Evolutionary conservation across 2,888 invertebrate genomes (phyloP).

Genomic region (Vanessa cardui): DNA sequence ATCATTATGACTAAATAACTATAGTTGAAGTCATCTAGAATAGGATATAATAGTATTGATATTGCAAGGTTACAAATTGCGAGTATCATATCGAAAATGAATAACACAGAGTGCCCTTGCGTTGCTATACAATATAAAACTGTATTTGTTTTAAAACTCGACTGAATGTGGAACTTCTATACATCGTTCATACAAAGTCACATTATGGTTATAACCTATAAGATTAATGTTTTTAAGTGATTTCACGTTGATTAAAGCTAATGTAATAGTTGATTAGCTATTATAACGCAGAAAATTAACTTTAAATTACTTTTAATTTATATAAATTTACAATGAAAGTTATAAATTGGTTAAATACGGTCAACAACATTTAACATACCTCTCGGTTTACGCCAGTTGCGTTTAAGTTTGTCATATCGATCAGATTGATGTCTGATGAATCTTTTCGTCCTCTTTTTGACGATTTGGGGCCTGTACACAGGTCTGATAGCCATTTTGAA

Average conservation of each 20-base stretch:
- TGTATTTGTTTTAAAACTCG: background rate
- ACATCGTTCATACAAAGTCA: constrained; percentile 1
- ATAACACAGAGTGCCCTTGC: constrained; percentile 82
- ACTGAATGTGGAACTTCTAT: background rate
- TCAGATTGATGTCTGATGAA: constrained; percentile 99
- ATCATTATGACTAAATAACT: constrained; percentile 70
- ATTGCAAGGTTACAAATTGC: constrained; percentile 82
- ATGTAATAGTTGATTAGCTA: background rate
- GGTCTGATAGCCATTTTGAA: constrained; percentile 94
- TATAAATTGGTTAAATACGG: constrained; percentile 1
- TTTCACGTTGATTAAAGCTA: background rate
- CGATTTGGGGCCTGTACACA: constrained; percentile 93
- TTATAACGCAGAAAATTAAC: background rate
- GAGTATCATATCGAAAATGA: constrained; percentile 63
- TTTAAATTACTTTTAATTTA: background rate
- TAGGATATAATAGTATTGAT: constrained; percentile 68
- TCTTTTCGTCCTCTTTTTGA: constrained; percentile 99
- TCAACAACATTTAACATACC: constrained; percentile 68
- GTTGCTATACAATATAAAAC: constrained; percentile 4
- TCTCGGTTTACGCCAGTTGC: constrained; percentile 99
- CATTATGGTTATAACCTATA: constrained; percentile 32
- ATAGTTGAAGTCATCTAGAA: constrained; percentile 58
- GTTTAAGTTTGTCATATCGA: constrained; percentile 97
- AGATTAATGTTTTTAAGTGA: background rate
- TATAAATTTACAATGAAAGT: background rate